Evolutionary conservation across 2,797 vertebrate species (phyloP).

Genomic region (Macroramphosus scolopax): DNA sequence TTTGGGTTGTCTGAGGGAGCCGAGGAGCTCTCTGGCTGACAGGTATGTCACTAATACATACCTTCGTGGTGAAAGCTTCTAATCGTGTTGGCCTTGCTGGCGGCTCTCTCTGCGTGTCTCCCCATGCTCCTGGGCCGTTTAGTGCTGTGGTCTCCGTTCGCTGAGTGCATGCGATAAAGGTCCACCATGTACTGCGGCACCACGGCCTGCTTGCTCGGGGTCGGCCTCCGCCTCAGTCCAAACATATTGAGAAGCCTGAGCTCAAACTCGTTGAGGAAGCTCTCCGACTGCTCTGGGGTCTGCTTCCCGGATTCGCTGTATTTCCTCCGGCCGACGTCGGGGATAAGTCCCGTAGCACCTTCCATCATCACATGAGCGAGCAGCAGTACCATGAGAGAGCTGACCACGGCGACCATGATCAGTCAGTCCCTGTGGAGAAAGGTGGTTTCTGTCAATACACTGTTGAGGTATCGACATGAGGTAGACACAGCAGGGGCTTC

Average conservation of each 20-base stretch:
- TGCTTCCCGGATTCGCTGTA: constrained; percentile 85
- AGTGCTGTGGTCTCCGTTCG: constrained; percentile 82
- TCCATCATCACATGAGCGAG: constrained; percentile 95
- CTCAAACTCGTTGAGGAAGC: constrained; percentile 92
- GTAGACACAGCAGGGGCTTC: constrained; percentile 44
- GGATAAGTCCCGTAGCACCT: constrained; percentile 91
- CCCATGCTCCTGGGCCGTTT: constrained; percentile 82
- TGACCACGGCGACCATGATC: constrained; percentile 98
- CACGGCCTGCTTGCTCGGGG: constrained; percentile 87
- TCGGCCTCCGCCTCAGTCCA: constrained; percentile 91
- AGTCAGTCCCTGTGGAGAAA: constrained; percentile 85
- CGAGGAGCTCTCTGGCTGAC: constrained; percentile 56
- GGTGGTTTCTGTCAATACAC: constrained; percentile 67
- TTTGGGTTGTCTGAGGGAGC: constrained; percentile 65
- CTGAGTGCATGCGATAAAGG: constrained; percentile 91
- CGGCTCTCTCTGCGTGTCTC: constrained; percentile 85
- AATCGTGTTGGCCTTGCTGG: constrained; percentile 95
- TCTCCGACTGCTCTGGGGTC: constrained; percentile 86
- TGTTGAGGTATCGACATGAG: constrained; percentile 61
- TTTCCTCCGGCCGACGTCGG: constrained; percentile 90
- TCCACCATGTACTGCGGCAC: constrained; percentile 98
- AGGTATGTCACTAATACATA: constrained; percentile 81
- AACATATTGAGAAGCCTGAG: constrained; percentile 95
- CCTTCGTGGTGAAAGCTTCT: constrained; percentile 99
- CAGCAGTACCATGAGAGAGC: constrained; percentile 95